Evolutionary conservation across 1,140 invertebrate genomes (phyloP), one percentile per base, ranked within the genome.

Genomic region (Rhizoglyphus robini): DNA sequence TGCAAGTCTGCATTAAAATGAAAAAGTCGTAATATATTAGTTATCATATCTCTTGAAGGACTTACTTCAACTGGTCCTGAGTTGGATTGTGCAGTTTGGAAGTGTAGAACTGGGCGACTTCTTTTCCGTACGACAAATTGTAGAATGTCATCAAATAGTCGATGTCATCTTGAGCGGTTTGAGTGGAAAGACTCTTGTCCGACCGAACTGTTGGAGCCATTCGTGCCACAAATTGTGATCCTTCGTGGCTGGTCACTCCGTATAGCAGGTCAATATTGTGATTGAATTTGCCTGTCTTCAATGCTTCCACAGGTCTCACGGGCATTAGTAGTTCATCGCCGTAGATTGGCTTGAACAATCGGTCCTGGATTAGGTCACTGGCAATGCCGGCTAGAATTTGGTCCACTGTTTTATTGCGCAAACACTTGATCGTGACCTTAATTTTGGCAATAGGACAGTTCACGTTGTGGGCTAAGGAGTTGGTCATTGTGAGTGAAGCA

Each of bases 21-120:
- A n/a, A n/a, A n/a, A n/a, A n/a, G n/a, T n/a, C n/a, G n/a, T n/a
- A n/a, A n/a, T n/a, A n/a, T n/a, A n/a, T 11, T 41, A 11, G 8
- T 41, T 11, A 41, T 41, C 36, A 18, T 41, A 11, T 18, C 8
- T 41, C 18, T 41, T 41, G 36, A 41, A 41, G 18, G n/a, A n/a
- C n/a, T 51, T 15, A 64, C 34, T 34, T 48, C 31, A 18, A 4
- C 27, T 27, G 15, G 1, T 51, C 32, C 13, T 20, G 58, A 29
- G 15, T 60, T n/a, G 58, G 18, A 41, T 51, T 32, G 18, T 31
- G 25, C 38, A 51, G 15, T 5, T 31, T 18, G n/a, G 11, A 13
- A 5, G 46, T 27, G 29, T 64, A 64, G 46, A 51, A 64, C 23
- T 64, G 18, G 18, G 46, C 63, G 2, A 64, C 51, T n/a, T 49